Base-by-base conservation (phyloP, 2,888 invertebrate genomes). In the Limenitis camilla region DNA sequence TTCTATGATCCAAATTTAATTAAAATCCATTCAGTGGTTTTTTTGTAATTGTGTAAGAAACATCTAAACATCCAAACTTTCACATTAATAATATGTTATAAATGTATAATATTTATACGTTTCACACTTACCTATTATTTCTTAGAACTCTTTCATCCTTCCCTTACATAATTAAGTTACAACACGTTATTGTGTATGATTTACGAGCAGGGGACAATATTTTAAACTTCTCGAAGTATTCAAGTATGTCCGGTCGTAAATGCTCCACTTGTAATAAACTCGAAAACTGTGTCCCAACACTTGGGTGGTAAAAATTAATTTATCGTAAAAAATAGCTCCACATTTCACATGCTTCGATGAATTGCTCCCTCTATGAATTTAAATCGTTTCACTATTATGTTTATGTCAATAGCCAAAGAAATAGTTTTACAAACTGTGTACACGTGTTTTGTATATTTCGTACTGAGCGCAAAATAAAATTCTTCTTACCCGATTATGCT, bases 221-320 rank as follows among this genome's bases (percentile, higher is more conserved):
- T 62, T 60, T 59, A 61, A 60, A 60, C 55, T 45, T 52, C 51
- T 60, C 52, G 47, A 53, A 55, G 53, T 59, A 60, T 59, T 59
- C 61, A 58, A 58, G 56, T 57, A 64, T 66, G 64, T 64, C 61
- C 64, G 62, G 62, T 65, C 64, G 59, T 68, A 65, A 67, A 67
- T 58, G 59, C 55, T 49, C 59, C 49, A 63, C 57, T 60, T 59
- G 60, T 60, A 55, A 60, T 64, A 62, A 61, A 56, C 39, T 54
- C 42, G 49, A 55, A 61, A 60, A 53, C 46, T 56, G 52, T 56
- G 40, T 50, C 44, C 48, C 48, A 46, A 55, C 42, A 43, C 59
- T 63, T 63, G 60, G 61, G 60, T 60, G 61, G 62, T 49, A 58
- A 53, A 51, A 53, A 52, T 59, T 59, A 58, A 62, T 60, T 58